These are phyloP conservation scores for Synergus gifuensis DNA, from an alignment of 2,888 invertebrate genomes.

Conservation along the genomic window DNA sequence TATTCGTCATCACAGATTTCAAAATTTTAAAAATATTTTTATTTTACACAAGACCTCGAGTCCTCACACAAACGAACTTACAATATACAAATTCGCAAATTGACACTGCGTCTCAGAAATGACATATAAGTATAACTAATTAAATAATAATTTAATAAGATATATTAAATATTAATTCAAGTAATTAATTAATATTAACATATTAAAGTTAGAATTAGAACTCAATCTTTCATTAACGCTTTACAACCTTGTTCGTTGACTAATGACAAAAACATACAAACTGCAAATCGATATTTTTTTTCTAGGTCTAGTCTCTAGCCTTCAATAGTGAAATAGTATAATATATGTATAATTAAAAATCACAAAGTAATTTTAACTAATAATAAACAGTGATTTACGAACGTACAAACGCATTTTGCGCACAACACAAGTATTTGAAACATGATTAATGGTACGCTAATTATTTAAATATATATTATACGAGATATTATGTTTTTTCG, in stretches of 20 bases:
- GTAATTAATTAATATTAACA: background rate
- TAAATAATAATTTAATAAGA: conserved; percentile 12
- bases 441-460: conserved; percentile 10
- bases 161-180: conserved; percentile 43
- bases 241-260: conserved; percentile 29
- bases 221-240: conserved; percentile 13
- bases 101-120: conserved; percentile 46
- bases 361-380: conserved; percentile 1
- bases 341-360: conserved; percentile 9
- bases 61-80: conserved; percentile 44
- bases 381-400: background rate
- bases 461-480: conserved; percentile 26
- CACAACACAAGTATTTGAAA: conserved; percentile 21
- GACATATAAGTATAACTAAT: conserved; percentile 40
- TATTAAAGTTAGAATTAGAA: conserved; percentile 6
- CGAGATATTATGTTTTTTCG: background rate
- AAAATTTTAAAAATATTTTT: background rate
- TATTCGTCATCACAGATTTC: background rate
- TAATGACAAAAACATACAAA: conserved; percentile 3
- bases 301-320: conserved; percentile 21
- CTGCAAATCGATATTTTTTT: conserved; percentile 16
- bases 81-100: conserved; percentile 49
- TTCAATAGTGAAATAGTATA: background rate
- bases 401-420: conserved; percentile 4
- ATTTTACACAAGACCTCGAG: conserved; percentile 36